Evolutionary conservation across 2,113 vertebrate genomes (phyloP).

Genomic region (Leucopternis melanops): DNA sequence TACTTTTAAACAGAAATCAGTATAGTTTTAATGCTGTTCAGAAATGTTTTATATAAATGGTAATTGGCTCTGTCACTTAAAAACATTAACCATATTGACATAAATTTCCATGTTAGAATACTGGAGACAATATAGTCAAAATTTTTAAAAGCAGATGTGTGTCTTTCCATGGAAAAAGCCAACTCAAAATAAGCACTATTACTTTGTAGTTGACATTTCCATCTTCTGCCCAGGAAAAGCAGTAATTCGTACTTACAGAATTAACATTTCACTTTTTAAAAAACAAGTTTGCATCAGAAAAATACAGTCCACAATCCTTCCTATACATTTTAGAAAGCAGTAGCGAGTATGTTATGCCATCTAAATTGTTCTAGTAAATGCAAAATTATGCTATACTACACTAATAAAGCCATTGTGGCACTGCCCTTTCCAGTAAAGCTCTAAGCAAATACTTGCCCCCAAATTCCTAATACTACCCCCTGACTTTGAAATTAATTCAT

Average conservation of each 20-base stretch:
- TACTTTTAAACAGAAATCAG: background rate
- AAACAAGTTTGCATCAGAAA: background rate
- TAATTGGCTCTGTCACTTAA: background rate
- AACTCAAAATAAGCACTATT: background rate
- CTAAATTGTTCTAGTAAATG: background rate
- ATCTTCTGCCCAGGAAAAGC: background rate
- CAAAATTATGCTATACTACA: background rate
- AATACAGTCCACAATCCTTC: background rate
- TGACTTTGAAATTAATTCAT: background rate
- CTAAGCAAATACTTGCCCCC: background rate
- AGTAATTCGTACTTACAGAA: background rate
- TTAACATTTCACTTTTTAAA: background rate
- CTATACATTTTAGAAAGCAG: background rate
- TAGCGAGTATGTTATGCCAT: background rate
- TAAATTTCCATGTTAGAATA: background rate
- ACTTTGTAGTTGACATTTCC: background rate
- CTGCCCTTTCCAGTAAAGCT: background rate
- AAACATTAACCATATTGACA: background rate
- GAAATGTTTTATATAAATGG: background rate
- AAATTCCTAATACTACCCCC: background rate
- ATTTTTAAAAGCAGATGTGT: background rate
- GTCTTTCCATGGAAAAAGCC: background rate
- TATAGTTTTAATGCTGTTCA: background rate
- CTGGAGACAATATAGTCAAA: background rate
- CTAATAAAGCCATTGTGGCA: background rate